Base-by-base conservation (phyloP, 1,140 invertebrate species). In the Neodiprion pinetum region DNA sequence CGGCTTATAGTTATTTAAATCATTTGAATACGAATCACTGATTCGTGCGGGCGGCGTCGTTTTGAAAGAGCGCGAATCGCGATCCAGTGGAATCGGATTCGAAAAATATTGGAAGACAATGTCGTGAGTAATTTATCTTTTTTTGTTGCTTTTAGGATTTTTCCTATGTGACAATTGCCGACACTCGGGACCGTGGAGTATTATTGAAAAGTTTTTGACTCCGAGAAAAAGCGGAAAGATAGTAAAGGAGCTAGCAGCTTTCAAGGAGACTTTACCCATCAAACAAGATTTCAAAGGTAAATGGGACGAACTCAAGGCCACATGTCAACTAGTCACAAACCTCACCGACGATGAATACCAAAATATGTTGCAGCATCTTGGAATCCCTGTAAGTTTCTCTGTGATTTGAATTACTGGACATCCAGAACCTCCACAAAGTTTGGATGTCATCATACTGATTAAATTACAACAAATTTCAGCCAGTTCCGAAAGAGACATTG, bases 161-260 rank as follows among this genome's bases (percentile, higher is more conserved):
- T 94, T 93, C 79, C 79, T 91, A 53, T 94, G 93, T 82, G 89
- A 91, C 47, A 90, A 85, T 73, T 94, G 93, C 79, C 90, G 91
- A 81, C 79, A 86, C 67, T 87, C 87, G 79, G 91, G 91, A 17
- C 84, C 90, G 21, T 93, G 92, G 92, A 86, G 86, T 78, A 83
- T 88, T 67, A 81, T 93, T 17, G 88, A 91, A 76, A 86, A 88
- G 75, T 79, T 90, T 73, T 81, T 93, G 14, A 85, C 81, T 53
- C 84, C 87, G 72, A 81, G 83, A 73, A 90, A 89, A 80, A 73
- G 88, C 49, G 84, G 84, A 75, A 81, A 83, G 53, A 74, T 77
- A 48, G 75, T 84, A 1, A 86, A 86, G 77, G 89, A 89, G 66
- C 86, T 85, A 17, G 69, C 75, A 69, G 74, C 74, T 67, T 76